Conservation (phyloP, 92 coral and sea anemone species). For the Micromussa lordhowensis region DNA sequence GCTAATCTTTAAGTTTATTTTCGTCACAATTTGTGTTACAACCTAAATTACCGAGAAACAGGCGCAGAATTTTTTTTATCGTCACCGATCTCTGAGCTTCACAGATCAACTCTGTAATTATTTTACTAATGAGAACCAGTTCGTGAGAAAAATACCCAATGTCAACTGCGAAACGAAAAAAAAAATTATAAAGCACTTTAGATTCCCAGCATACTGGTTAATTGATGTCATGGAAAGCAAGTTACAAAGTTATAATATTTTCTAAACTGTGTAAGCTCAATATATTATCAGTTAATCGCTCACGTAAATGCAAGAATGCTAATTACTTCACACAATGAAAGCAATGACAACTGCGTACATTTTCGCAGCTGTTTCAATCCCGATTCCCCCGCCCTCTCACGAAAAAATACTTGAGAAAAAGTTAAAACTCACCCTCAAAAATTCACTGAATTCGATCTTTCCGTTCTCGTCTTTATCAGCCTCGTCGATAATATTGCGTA, state of each 20-base stretch:
- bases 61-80: not conserved
- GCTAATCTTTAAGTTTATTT: not conserved
- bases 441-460: constrained; percentile 83
- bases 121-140: not conserved
- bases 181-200: not conserved
- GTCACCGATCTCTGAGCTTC: not conserved
- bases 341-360: not conserved
- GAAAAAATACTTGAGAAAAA: not conserved
- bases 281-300: not conserved
- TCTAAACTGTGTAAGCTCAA: not conserved
- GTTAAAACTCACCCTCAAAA: constrained; percentile 69
- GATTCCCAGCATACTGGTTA: not conserved
- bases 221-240: not conserved
- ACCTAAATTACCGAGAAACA: not conserved
- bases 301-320: not conserved
- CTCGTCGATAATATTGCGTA: constrained; percentile 69
- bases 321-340: not conserved
- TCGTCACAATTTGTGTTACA: too few species aligned
- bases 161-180: not conserved
- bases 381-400: not conserved
- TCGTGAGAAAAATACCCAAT: not conserved
- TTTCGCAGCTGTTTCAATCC: not conserved
- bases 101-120: not conserved
- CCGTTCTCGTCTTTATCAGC: constrained; percentile 77
- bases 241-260: constrained; percentile 1